Conservation (phyloP, 2,113 vertebrate species). For the Sturnus vulgaris region DNA sequence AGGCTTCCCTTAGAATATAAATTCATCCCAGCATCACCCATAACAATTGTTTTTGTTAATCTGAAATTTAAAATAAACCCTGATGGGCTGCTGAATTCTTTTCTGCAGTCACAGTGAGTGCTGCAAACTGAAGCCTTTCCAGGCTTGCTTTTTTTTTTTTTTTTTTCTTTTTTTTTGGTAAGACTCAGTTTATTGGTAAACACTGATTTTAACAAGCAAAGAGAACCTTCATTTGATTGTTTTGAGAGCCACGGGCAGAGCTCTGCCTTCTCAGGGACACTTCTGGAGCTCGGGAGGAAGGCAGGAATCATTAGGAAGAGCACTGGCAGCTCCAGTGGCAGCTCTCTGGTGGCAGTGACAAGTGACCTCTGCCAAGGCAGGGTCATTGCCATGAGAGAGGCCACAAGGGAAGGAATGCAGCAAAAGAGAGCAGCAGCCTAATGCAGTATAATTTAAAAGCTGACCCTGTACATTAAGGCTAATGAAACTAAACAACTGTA, state of each 20-base stretch:
- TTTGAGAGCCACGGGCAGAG: background rate
- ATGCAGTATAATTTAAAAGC: conserved; percentile 9
- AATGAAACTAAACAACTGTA: conserved; percentile 49
- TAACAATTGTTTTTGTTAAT: background rate
- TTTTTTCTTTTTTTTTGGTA: background rate
- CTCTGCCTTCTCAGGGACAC: background rate
- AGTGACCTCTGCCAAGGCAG: conserved; percentile 6
- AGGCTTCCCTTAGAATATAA: background rate
- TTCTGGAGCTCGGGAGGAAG: background rate
- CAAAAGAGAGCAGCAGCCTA: background rate
- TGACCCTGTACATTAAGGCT: conserved; percentile 43
- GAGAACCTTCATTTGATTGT: background rate
- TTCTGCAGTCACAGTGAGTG: background rate
- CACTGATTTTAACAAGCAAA: background rate
- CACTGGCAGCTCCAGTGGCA: background rate
- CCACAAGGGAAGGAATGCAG: background rate
- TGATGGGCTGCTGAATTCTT: background rate
- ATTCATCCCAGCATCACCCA: background rate
- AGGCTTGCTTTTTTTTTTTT: too few relatives aligned
- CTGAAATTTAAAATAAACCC: background rate
- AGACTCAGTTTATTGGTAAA: background rate
- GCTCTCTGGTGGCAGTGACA: background rate
- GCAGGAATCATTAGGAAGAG: background rate
- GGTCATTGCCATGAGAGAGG: background rate
- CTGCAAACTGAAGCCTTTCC: background rate